These are phyloP conservation scores for Nymphalis io DNA, from an alignment of 1,140 invertebrate genomes.

Conservation along the genomic window DNA sequence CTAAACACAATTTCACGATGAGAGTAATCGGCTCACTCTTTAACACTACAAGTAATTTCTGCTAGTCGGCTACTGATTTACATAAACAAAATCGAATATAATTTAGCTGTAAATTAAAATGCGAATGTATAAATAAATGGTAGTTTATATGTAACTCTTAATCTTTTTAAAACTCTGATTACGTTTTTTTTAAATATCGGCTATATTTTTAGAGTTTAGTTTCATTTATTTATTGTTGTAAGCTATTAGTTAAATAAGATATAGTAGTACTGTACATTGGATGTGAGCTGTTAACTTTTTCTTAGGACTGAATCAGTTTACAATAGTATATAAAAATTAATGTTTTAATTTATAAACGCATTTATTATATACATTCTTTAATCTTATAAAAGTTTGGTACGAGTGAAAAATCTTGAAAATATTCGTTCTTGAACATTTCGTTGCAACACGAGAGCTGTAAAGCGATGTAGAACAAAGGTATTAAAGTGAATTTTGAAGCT, in stretches of 20 bases:
- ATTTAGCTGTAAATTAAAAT: too few species aligned
- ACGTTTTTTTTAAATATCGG: too few species aligned
- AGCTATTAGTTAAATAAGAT: too few species aligned
- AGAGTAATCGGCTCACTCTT: constrained; percentile 70
- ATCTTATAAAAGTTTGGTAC: constrained; percentile 39
- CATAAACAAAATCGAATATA: neutral
- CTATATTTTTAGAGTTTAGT: too few species aligned
- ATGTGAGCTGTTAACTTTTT: too few species aligned
- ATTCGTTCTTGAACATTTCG: constrained; percentile 58
- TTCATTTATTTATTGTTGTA: too few species aligned
- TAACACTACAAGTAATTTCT: constrained; percentile 66
- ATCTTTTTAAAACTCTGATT: too few species aligned
- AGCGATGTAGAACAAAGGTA: constrained; percentile 75
- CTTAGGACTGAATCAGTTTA: too few species aligned
- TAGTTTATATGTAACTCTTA: too few species aligned
- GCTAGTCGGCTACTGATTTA: constrained; percentile 26
- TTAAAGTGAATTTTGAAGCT: constrained; percentile 75
- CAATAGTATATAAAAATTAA: too few species aligned
- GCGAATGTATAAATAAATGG: too few species aligned
- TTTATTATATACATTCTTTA: constrained; percentile 6
- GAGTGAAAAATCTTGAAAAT: constrained; percentile 54
- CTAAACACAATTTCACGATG: constrained; percentile 73
- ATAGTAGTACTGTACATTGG: too few species aligned
- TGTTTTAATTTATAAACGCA: neutral
- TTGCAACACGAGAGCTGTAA: constrained; percentile 63